Conservation (phyloP, 2,797 vertebrate genomes). For the Centroberyx gerrardi region DNA sequence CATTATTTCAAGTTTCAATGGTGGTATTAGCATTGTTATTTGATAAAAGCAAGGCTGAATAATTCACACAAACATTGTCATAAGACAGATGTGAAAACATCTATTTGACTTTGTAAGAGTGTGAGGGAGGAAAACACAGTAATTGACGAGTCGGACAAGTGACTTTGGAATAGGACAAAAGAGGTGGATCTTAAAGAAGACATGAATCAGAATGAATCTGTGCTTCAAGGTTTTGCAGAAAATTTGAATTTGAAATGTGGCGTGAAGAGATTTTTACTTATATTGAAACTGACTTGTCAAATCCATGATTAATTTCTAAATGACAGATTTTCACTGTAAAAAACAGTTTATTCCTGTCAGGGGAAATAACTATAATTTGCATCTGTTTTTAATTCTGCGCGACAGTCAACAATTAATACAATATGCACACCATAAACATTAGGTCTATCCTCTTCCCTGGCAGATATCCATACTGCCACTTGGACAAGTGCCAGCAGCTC, state of each 20-base stretch:
- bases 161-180: conserved; percentile 65
- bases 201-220: conserved; percentile 43
- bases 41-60: conserved; percentile 63
- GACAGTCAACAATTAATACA: conserved; percentile 60
- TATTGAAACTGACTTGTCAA: conserved; percentile 20
- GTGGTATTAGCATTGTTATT: conserved; percentile 47
- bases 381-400: conserved; percentile 39
- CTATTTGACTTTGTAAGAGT: conserved; percentile 62
- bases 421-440: conserved; percentile 48
- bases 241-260: conserved; percentile 17
- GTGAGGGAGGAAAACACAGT: conserved; percentile 66
- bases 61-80: conserved; percentile 58
- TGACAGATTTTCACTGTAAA: conserved; percentile 22
- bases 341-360: background rate
- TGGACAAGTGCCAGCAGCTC: conserved; percentile 57
- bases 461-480: conserved; percentile 42
- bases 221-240: conserved; percentile 4
- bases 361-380: conserved; percentile 11
- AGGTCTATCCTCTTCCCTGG: conserved; percentile 35
- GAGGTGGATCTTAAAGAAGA: conserved; percentile 50
- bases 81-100: conserved; percentile 58
- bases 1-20: conserved; percentile 51
- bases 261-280: conserved; percentile 15
- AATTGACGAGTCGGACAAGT: conserved; percentile 66
- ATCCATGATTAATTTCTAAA: conserved; percentile 33